Evolutionary conservation across 1,140 invertebrate species (phyloP), one percentile per base, ranked within the genome.

Genomic region (Tribolium castaneum): DNA sequence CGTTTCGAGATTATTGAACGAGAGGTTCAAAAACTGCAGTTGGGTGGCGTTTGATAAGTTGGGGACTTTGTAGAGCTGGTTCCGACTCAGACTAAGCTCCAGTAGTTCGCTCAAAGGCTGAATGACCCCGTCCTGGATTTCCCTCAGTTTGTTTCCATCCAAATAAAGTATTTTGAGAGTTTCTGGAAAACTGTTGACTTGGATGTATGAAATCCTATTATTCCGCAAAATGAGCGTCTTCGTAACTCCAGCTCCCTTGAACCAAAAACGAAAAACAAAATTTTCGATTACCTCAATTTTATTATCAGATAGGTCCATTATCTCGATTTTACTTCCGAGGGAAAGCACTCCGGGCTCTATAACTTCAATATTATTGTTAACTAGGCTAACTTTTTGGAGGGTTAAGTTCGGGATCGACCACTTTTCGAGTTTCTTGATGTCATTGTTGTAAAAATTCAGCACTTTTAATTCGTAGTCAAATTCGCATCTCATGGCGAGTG

Each of bases 111-210:
- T 5, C 22, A 59, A 22, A 59, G 19, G 9, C 10, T 22, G 14
- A 5, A 25, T 14, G 0, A 22, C 54, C 10, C 10, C 54, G 10
- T 59, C 54, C 22, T 59, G 16, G 14, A 59, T 59, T n/a, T 25
- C 10, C n/a, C 54, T 59, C n/a, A 59, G 30, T 10, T 59, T 59
- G 22, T 59, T 59, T 25, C 54, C 54, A 19, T 59, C 54, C 22
- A 59, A 25, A 59, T 59, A 22, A 2, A 59, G 54, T 22, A 22
- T 19, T 59, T 59, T 19, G 3, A 59, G 19, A 22, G 16, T 59
- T 59, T 7, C n/a, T 19, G 54, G 54, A 25, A 59, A 3, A 25
- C 54, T 59, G 10, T 19, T 12, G 2, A 10, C 10, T 25, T 59
- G 16, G 54, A 59, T 59, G n/a, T 22, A 22, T 3, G 54, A 22